phyloP scores from a whole-genome alignment of 2,888 invertebrate genomes.

The Lottia scabra region DNA sequence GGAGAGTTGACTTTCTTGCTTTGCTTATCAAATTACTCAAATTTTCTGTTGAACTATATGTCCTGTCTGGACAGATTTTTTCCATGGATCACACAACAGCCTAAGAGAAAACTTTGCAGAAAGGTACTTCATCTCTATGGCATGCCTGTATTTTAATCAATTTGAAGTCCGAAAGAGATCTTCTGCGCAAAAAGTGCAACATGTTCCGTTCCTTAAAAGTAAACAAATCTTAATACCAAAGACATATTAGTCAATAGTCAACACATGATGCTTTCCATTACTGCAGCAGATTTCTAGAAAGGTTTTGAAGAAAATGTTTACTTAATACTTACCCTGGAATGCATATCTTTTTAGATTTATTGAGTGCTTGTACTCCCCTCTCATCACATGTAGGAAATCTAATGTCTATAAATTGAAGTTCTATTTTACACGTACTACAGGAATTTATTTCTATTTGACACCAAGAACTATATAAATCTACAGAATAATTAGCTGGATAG shows the following conservation, averaged over 20 bases:
- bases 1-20: background rate
- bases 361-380: background rate
- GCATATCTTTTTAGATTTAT: slow-evolving; percentile 29
- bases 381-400: slow-evolving; percentile 46
- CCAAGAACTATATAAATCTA: slow-evolving; percentile 41
- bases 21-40: no score
- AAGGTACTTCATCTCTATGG: no score
- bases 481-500: slow-evolving; percentile 46
- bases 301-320: no score
- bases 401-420: slow-evolving; percentile 46
- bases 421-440: slow-evolving; percentile 57
- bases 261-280: no score
- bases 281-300: no score
- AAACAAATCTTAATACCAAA: background rate
- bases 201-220: background rate
- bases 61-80: no score
- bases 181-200: background rate
- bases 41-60: no score
- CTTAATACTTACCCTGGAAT: slow-evolving; percentile 44
- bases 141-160: no score
- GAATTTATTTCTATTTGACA: slow-evolving; percentile 56
- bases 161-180: no score
- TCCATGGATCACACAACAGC: no score
- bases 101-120: no score
- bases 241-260: background rate